Percentiles rank a stretch among this genome's conserved stretches.
Evolutionary conservation across 2,888 invertebrate species (phyloP).

Genomic region (Ganaspis brasiliensis): DNA sequence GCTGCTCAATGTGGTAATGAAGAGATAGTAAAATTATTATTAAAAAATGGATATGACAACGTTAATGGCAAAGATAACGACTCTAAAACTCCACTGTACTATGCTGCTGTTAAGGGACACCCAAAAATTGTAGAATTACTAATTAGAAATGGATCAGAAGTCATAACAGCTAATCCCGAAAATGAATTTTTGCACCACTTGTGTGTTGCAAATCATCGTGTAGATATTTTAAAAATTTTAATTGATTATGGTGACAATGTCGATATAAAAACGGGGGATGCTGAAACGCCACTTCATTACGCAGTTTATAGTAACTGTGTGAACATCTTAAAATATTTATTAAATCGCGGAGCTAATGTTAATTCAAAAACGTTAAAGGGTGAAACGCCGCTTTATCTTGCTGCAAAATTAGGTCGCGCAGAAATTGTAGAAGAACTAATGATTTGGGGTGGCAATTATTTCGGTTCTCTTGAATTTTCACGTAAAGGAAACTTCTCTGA

Average conservation of each 20-base stretch:
- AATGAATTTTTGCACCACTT: neutral
- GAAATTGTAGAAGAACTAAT: neutral
- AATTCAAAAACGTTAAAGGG: neutral
- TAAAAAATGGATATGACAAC: neutral
- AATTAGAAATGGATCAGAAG: neutral
- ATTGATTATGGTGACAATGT: neutral
- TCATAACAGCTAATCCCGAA: neutral
- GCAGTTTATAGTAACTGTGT: neutral
- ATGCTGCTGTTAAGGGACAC: neutral
- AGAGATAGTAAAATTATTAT: slow-evolving; percentile 16
- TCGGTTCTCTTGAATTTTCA: too few species aligned
- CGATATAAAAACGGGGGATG: neutral
- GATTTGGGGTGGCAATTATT: too few species aligned
- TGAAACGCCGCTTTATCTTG: slow-evolving; percentile 4
- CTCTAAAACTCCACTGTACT: neutral
- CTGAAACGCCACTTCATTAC: neutral
- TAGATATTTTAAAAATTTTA: neutral
- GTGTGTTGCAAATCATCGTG: neutral
- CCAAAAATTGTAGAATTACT: neutral
- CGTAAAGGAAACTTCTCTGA: too few species aligned
- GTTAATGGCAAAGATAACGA: neutral
- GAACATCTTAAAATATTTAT: neutral
- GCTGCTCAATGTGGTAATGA: slow-evolving; percentile 13
- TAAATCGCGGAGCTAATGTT: neutral
- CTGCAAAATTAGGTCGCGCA: neutral